Base-by-base conservation (phyloP, 1,140 invertebrate species). In the Anthonomus grandis region DNA sequence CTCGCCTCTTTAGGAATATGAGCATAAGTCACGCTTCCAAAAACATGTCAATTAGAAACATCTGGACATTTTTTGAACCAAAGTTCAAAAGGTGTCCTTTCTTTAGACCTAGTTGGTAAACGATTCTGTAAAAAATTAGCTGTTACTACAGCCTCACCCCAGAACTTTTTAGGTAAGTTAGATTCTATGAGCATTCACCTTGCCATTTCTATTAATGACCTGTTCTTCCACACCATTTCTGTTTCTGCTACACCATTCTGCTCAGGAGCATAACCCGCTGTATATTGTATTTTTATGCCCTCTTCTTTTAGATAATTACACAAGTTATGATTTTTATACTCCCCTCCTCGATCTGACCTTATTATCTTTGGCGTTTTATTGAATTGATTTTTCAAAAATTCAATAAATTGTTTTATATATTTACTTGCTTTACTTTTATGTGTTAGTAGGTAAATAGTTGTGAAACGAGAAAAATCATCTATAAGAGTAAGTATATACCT, bases 61-160 rank as follows among this genome's bases (percentile, higher is more conserved):
- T 69, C 39, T 18, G 62, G 58, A 22, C 58, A 59, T 49, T 57
- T 41, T 21, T 21, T 18, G 25, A n/a, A 17, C 54, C 45, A 57
- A 9, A 56, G 38, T 56, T 60, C 52, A 51, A 23, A 55, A 27
- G 52, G 45, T 21, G 59, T 50, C 45, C 50, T 60, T 18, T 3
- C 6, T 23, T 12, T 55, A 9, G 49, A 12, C 36, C 31, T 48
- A 22, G 13, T 50, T 10, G 56, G 48, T 23, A 31, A 23, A 23
- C 47, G 19, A 27, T 58, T 58, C 15, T 42, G 37, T 45, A 58
- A 10, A 36, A 45, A 58, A 31, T 44, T 48, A 4, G 47, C 56
- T 44, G 56, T 58, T 15, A 6, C 24, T 10, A 58, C 22, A 8
- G 48, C 56, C 31, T 46, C 48, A 21, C n/a, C 47, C 56, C 41